Evolutionary conservation across 37 sponge, comb jelly and placozoan species (phyloP), one percentile per base, ranked within the genome.

Genomic region (Beroe ovata): DNA sequence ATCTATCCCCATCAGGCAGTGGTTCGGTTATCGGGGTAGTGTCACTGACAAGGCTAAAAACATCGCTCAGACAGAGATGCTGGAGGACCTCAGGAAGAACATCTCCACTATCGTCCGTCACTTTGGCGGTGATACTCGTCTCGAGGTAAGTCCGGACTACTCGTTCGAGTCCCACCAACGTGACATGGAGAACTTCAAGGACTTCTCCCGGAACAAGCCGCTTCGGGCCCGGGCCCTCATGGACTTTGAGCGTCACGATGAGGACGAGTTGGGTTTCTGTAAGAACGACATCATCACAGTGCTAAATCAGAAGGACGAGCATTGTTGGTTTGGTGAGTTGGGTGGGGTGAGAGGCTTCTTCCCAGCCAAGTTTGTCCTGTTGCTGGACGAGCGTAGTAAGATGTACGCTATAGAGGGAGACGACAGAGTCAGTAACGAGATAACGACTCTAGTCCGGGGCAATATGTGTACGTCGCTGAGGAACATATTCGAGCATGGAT

Each of bases 361-460:
- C 58, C 91, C 91, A 36, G 91, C 91, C 29, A 91, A 89, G 77
- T 91, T 91, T 63, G 91, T 88, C 22, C 60, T 64, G 38, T 66
- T 89, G 60, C 64, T 91, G 66, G 91, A 91, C 84, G 91, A 91
- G 42, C 34, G 91, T 18, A 91, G 91, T 71, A 91, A 91, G 63
- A 22, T 90, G 84, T 72, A 39, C 64, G 64, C 88, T 22, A 60
- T 64, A 54, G 60, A 61, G 59, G 59, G 91, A 29, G 59, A 54
- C 58, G 58, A 60, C 23, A 25, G 89, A 32, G 63, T 89, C 14
- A 89, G 64, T 20, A 89, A 89, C 39, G 64, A 60, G 89, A 89
- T 89, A 16, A 89, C 64, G 6, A 63, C 63, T 6, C 42, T 89
- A 6, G 64, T 63, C 1, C 29, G 89, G 39, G 64, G 89, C 23